These are phyloP conservation scores for Chondrilla cf. caribensis DNA, from an alignment of 37 sponge, comb jelly and placozoan genomes.

Conservation along the genomic window DNA sequence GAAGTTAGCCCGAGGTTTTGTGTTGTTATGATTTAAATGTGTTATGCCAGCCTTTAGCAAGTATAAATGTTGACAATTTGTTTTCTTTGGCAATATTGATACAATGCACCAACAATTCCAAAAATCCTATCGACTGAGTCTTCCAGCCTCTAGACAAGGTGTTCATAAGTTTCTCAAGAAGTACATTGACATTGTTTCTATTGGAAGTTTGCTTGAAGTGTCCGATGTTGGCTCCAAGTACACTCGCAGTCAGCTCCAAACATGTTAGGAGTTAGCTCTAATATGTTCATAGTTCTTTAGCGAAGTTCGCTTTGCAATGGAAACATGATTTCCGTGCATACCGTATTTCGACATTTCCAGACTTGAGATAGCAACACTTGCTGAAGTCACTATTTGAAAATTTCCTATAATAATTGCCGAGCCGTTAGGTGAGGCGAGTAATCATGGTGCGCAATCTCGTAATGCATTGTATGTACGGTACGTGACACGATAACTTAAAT, in stretches of 20 bases:
- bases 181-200: conserved; percentile 9
- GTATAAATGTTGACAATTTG: conserved; percentile 8
- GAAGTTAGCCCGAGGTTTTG: not conserved
- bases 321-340: no score
- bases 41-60: conserved; percentile 11
- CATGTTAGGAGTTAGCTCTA: not conserved
- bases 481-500: no score
- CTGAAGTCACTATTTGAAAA: no score
- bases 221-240: no score
- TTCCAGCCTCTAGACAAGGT: conserved; percentile 23
- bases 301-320: no score
- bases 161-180: conserved; percentile 16
- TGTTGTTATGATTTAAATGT: not conserved
- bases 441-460: no score
- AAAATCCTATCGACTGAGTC: not conserved
- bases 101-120: conserved; percentile 21
- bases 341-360: no score
- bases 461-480: no score
- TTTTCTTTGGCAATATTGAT: conserved; percentile 9
- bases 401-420: no score
- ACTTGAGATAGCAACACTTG: no score
- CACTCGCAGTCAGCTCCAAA: not conserved
- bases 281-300: no score
- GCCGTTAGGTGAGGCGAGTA: no score
- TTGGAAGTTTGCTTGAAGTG: not conserved